phyloP scores from a whole-genome alignment of 2,888 invertebrate genomes.

The Cryptus viduatorius region DNA sequence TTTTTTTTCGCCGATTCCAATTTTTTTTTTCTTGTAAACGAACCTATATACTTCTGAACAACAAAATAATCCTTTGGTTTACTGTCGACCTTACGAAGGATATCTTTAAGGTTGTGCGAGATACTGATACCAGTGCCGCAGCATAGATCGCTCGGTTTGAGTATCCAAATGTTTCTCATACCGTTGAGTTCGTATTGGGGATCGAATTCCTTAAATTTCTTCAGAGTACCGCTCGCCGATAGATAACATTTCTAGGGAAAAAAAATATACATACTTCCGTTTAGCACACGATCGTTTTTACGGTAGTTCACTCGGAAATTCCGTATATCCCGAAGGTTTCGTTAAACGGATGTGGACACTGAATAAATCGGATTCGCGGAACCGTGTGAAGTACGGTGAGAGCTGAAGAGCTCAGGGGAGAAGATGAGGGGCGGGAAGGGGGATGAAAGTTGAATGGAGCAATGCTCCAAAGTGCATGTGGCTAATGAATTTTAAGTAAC shows the following conservation, averaged over 20 bases:
- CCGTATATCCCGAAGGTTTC: constrained; percentile 21
- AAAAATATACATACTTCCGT: constrained; percentile 1
- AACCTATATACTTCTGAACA: constrained; percentile 96
- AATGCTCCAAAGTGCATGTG: constrained; percentile 37
- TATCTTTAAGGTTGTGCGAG: constrained; percentile 90
- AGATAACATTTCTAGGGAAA: constrained; percentile 68
- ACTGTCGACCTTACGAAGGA: constrained; percentile 88
- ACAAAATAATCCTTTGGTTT: constrained; percentile 89
- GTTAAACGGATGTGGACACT: neutral
- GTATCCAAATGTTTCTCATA: constrained; percentile 94
- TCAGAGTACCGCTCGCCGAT: constrained; percentile 66
- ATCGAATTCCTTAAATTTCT: constrained; percentile 77
- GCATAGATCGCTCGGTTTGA: constrained; percentile 94
- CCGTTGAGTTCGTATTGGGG: constrained; percentile 88
- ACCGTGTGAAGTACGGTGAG: constrained; percentile 18
- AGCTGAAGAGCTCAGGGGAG: constrained; percentile 10
- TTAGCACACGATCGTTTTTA: constrained; percentile 1
- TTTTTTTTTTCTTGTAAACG: constrained; percentile 70
- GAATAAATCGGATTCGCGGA: constrained; percentile 20
- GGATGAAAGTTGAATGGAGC: neutral
- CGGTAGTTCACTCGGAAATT: constrained; percentile 13
- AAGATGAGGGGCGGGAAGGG: neutral
- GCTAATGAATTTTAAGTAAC: constrained; percentile 65
- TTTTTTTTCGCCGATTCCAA: constrained; percentile 13
- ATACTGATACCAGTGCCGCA: constrained; percentile 94